Conservation (phyloP, 37 sponge, comb jelly and placozoan species). For the Cliona cf. orientalis region DNA sequence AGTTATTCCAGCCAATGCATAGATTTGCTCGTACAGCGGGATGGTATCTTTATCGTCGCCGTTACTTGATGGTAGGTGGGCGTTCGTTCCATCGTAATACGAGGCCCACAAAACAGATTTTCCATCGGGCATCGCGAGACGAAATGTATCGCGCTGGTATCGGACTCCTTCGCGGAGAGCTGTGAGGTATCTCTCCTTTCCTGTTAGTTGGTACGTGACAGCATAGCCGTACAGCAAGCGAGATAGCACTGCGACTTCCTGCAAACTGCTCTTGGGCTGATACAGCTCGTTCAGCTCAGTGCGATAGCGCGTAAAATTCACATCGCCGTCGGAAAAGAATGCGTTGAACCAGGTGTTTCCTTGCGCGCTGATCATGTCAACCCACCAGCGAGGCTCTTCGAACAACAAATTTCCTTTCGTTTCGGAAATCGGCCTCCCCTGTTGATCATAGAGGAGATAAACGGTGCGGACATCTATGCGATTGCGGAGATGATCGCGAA, state of each 20-base stretch:
- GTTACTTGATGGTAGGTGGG: constrained; percentile 9
- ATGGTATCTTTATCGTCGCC: constrained; percentile 31
- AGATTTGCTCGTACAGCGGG: constrained; percentile 32
- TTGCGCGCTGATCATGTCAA: constrained; percentile 11
- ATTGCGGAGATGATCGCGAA: not conserved
- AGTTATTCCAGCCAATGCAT: constrained; percentile 11
- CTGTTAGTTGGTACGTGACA: constrained; percentile 31
- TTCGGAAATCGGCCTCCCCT: constrained; percentile 10
- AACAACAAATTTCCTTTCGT: constrained; percentile 14
- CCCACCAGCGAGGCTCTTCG: constrained; percentile 25
- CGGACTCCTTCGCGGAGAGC: constrained; percentile 9
- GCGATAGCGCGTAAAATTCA: constrained; percentile 23
- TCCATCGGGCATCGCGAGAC: constrained; percentile 9
- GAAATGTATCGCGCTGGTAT: constrained; percentile 23
- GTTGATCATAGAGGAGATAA: constrained; percentile 17
- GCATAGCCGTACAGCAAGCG: constrained; percentile 29
- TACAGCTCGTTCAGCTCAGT: constrained; percentile 25
- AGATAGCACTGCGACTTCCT: constrained; percentile 15
- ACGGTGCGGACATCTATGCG: constrained; percentile 13
- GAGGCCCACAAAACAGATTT: constrained; percentile 21
- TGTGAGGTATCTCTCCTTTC: not conserved
- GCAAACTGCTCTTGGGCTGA: constrained; percentile 18
- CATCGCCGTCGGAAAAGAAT: constrained; percentile 9
- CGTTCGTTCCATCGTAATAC: constrained; percentile 23
- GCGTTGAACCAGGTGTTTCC: constrained; percentile 20